Base-by-base conservation (phyloP, 2,888 invertebrate genomes). In the Chymomyza caudatula region DNA sequence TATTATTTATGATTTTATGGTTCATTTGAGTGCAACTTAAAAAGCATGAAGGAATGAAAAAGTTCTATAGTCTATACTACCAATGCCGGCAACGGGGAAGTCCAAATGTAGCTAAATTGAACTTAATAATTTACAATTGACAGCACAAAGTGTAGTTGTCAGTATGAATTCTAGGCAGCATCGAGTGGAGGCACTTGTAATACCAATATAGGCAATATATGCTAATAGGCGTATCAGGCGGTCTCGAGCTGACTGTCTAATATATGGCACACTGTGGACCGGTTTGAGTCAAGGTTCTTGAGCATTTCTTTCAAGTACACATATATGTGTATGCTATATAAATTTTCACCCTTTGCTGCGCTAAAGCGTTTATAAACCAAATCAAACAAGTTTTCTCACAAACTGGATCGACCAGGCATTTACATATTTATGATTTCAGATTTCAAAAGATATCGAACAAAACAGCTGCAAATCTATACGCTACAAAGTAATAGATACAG, bases 301-400 rank as follows among this genome's bases (percentile, higher is more conserved):
- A 59, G 64, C 69, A 85, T 79, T 83, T 79, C 77, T 79, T 79
- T 83, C 67, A 79, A 79, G 86, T 79, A 67, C 71, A 67, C 71
- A 71, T 68, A 61, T 51, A 58, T 5, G 62, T 62, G 29, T 70
- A 62, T 56, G 42, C 59, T 74, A 69, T 61, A 44, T 51, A 51
- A 60, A 53, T 67, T 73, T 69, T 77, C 86, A 74, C 79, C 86
- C 79, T 79, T 85, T 83, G 61, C 70, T 72, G 73, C 61, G 67
- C 63, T 37, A 69, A 82, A 70, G 13, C 13, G 29, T 67, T n/a
- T n/a, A 52, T 65, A 73, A 65, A 49, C 56, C 51, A 54, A 63
- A 57, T 54, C 29, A 76, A 76, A 80, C 81, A 53, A 71, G 81
- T 79, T 83, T 79, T 70, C 47, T 60, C 25, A 63, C 37, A 84